Conservation (phyloP, 2,888 invertebrate species). For the Catocala sponsa region DNA sequence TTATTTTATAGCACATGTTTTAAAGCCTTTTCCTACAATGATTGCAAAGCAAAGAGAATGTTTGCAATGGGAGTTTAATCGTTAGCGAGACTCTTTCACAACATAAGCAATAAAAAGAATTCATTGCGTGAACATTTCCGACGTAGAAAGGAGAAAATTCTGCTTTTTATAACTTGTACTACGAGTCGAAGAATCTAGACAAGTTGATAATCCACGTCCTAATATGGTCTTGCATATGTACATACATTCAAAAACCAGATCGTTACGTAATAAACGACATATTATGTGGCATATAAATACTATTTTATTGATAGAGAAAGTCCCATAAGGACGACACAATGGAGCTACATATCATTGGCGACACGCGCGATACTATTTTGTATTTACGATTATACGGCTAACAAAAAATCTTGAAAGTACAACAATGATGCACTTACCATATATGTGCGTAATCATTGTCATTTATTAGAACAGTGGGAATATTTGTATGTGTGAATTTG, state of each 20-base stretch:
- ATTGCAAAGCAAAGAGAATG: background rate
- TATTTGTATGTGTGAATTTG: constrained; percentile 24
- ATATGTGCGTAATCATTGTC: constrained; percentile 31
- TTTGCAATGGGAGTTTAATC: background rate
- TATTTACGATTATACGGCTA: constrained; percentile 22
- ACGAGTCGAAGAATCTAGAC: constrained; percentile 30
- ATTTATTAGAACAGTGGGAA: constrained; percentile 47
- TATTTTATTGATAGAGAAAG: constrained; percentile 48
- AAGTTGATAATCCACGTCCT: constrained; percentile 38
- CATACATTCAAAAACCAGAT: constrained; percentile 38
- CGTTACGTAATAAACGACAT: constrained; percentile 34
- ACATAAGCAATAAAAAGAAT: constrained; percentile 29
- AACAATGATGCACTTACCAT: constrained; percentile 37
- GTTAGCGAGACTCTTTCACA: constrained; percentile 2
- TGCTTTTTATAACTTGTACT: constrained; percentile 25
- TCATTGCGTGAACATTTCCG: constrained; percentile 24
- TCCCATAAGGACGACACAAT: constrained; percentile 36
- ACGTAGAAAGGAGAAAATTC: constrained; percentile 31
- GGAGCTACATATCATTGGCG: constrained; percentile 29
- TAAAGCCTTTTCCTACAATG: too few species aligned
- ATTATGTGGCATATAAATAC: constrained; percentile 33
- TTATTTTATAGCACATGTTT: too few species aligned
- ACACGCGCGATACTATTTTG: constrained; percentile 30
- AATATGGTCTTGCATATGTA: constrained; percentile 22
- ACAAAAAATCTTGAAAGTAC: constrained; percentile 42